These are phyloP conservation scores for Alloplasta piceator DNA, from an alignment of 2,888 invertebrate species.

Conservation along the genomic window DNA sequence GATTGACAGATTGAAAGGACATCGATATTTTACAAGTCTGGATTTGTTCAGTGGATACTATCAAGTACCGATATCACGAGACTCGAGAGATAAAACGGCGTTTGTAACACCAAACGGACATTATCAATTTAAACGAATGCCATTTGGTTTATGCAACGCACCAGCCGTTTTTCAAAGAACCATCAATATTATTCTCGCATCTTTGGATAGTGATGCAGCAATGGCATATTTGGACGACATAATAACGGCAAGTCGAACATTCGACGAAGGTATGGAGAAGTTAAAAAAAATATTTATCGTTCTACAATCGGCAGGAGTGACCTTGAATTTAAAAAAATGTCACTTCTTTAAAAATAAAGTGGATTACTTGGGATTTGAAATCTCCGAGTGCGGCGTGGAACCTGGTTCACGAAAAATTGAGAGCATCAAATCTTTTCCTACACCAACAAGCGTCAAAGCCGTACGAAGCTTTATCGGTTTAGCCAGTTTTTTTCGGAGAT, in stretches of 20 bases:
- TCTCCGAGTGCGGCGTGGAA: background rate
- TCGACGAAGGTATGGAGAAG: constrained; percentile 53
- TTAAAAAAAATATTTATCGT: constrained; percentile 1
- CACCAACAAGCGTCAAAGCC: background rate
- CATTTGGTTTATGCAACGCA: constrained; percentile 52
- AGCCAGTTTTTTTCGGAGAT: constrained; percentile 71
- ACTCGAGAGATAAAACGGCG: constrained; percentile 74
- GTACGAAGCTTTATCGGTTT: constrained; percentile 27
- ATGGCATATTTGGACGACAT: constrained; percentile 70
- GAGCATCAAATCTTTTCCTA: constrained; percentile 10
- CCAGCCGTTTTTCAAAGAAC: constrained; percentile 65
- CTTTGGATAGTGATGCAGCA: constrained; percentile 53
- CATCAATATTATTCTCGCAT: constrained; percentile 71
- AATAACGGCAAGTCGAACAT: constrained; percentile 63
- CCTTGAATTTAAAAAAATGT: constrained; percentile 28
- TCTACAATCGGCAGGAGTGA: constrained; percentile 11
- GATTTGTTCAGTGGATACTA: constrained; percentile 75
- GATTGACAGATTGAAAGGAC: constrained; percentile 72
- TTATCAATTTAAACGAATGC: constrained; percentile 78
- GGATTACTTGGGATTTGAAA: constrained; percentile 42
- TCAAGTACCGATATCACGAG: constrained; percentile 74
- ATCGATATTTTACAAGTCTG: constrained; percentile 72
- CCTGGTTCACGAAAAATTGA: background rate
- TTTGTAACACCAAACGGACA: constrained; percentile 79
- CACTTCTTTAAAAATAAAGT: constrained; percentile 52